Percentiles rank a stretch among this genome's conserved stretches.
phyloP scores from a whole-genome alignment of 2,113 vertebrate species.

The Crotalus helleri region DNA sequence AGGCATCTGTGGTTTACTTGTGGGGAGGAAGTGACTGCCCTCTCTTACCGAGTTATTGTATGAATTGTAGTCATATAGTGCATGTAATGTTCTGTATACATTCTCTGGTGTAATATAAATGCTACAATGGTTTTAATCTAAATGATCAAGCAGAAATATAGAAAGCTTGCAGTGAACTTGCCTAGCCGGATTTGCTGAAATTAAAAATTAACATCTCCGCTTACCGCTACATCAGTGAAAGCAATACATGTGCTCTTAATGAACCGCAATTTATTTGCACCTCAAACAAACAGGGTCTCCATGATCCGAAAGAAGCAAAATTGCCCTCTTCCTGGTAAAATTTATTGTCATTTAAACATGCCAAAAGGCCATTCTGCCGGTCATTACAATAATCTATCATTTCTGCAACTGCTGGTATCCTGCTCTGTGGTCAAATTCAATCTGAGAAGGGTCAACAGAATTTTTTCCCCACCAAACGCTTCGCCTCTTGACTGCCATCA shows the following conservation, averaged over 20 bases:
- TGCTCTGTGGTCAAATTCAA: constrained; percentile 90
- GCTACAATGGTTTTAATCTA: neutral
- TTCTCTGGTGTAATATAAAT: neutral
- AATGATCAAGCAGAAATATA: constrained; percentile 29
- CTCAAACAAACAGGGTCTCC: constrained; percentile 82
- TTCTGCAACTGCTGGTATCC: constrained; percentile 86
- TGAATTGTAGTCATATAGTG: too few relatives aligned
- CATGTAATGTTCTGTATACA: neutral
- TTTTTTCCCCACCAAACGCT: constrained; percentile 77
- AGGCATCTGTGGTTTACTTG: neutral
- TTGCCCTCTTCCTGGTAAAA: constrained; percentile 83
- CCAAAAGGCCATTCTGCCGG: constrained; percentile 87
- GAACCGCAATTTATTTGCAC: constrained; percentile 90
- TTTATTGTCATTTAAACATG: constrained; percentile 98
- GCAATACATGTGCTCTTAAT: constrained; percentile 76
- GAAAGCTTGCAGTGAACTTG: constrained; percentile 26
- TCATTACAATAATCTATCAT: constrained; percentile 99
- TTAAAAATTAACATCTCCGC: constrained; percentile 75
- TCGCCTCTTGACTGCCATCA: constrained; percentile 81
- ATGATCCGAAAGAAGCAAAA: constrained; percentile 76
- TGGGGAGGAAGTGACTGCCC: neutral
- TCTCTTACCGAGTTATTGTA: neutral
- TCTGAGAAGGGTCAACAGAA: constrained; percentile 93
- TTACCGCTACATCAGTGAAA: constrained; percentile 58
- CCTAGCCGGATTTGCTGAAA: constrained; percentile 57